Conservation (phyloP, 2,888 invertebrate species). For the Rhodophaea formosa region DNA sequence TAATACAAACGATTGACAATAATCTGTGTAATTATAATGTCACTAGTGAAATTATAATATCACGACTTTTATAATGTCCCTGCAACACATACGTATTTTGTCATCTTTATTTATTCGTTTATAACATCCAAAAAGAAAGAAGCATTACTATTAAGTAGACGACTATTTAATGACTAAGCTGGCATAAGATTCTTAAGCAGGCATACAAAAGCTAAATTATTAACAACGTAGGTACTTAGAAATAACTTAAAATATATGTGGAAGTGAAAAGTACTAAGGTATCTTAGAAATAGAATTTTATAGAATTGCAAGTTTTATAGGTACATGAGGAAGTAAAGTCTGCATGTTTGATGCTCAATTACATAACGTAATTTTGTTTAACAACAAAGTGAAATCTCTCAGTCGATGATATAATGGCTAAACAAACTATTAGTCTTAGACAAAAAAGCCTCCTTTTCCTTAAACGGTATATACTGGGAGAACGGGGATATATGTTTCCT, state of each 20-base stretch:
- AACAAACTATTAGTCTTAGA: slow-evolving; percentile 27
- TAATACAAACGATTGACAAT: too few species aligned
- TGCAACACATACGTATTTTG: too few species aligned
- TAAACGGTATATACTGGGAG: background rate
- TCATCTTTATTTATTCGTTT: too few species aligned
- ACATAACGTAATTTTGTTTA: slow-evolving; percentile 71
- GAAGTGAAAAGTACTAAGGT: background rate
- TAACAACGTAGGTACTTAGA: background rate
- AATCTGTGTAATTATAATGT: too few species aligned
- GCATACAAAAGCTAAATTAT: too few species aligned
- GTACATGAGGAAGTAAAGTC: slow-evolving; percentile 7
- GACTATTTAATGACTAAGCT: too few species aligned
- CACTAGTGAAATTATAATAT: too few species aligned
- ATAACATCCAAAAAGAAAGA: too few species aligned
- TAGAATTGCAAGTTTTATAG: slow-evolving; percentile 6
- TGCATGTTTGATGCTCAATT: slow-evolving; percentile 34
- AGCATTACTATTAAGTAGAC: too few species aligned
- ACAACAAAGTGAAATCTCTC: slow-evolving; percentile 70
- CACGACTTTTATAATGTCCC: too few species aligned
- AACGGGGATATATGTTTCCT: too few species aligned
- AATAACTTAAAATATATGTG: background rate
- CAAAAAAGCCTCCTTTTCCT: background rate
- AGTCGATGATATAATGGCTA: slow-evolving; percentile 63
- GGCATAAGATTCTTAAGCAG: too few species aligned
- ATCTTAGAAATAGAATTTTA: slow-evolving; percentile 2